Base-by-base conservation (phyloP, 2,113 vertebrate species). In the Peucedramus taeniatus region DNA sequence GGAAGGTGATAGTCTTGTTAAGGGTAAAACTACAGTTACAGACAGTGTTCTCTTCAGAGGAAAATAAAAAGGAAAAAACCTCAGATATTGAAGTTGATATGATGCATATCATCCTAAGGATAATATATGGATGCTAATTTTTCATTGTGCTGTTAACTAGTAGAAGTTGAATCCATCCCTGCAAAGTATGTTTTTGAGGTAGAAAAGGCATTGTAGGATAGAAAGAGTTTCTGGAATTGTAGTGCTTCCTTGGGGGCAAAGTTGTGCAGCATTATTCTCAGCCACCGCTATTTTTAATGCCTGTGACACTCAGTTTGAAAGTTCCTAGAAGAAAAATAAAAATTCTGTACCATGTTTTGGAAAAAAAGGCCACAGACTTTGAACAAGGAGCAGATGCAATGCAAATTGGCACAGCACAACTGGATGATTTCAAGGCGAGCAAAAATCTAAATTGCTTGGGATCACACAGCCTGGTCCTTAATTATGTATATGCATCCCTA, bases 241-340 rank as follows among this genome's bases (percentile, higher is more conserved):
- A 9, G 24, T 35, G 45, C 10, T 33, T 74, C 10, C 39, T 4
- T 1, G 47, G 17, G 9, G 33, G 12, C 7, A 79, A 79, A 78
- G 27, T 42, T 1, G 4, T n/a, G 37, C 15, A n/a, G 21, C 8
- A 15, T 56, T 11, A 35, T 42, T 56, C 0, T 0, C 18, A 71
- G 13, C 28, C 30, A n/a, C 6, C 19, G 18, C 26, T 42, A 23
- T 22, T 77, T 78, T 60, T 54, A 75, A 59, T 71, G 33, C 19
- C 30, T 72, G 3, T 21, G 17, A 49, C 18, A 50, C 6, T 84
- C 21, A n/a, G 30, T 26, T 26, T 68, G 39, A 47, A 83, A 49
- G 35, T 33, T 35, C 21, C 37, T 8, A 44, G 39, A 15, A 37
- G 27, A 57, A 90, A 90, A 21, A 15, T n/a, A 10, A 22, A 31